Evolutionary conservation across 2,888 invertebrate genomes (phyloP).

Genomic region (Stenodera caucasica): DNA sequence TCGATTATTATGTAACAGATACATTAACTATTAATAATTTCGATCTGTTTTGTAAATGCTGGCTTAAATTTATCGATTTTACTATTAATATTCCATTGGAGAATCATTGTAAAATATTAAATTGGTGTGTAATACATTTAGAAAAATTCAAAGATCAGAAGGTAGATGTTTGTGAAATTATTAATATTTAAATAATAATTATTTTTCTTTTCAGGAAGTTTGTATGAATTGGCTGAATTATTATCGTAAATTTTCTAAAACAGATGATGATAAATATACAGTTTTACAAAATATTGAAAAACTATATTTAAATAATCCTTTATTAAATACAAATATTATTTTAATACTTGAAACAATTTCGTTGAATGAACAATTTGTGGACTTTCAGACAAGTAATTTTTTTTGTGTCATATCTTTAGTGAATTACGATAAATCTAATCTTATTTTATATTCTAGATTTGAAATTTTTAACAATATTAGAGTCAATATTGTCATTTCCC

Average conservation of each 20-base stretch:
- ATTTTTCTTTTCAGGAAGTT: slow-evolving; percentile 27
- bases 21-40: slow-evolving; percentile 1
- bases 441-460: slow-evolving; percentile 24
- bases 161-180: slow-evolving; percentile 14
- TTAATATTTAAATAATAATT: slow-evolving; percentile 5
- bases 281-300: slow-evolving; percentile 35
- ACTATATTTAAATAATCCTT: slow-evolving; percentile 37
- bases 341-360: slow-evolving; percentile 28
- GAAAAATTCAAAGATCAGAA: slow-evolving; percentile 32
- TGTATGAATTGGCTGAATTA: slow-evolving; percentile 32
- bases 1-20: slow-evolving; percentile 12
- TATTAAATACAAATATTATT: slow-evolving; percentile 33
- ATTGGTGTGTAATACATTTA: slow-evolving; percentile 38
- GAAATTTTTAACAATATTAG: slow-evolving; percentile 31
- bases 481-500: slow-evolving; percentile 28
- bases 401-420: slow-evolving; percentile 28
- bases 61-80: slow-evolving; percentile 10
- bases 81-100: background rate
- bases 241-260: slow-evolving; percentile 24
- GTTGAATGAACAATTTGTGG: slow-evolving; percentile 11
- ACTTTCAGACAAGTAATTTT: background rate
- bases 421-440: slow-evolving; percentile 20
- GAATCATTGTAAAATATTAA: slow-evolving; percentile 16
- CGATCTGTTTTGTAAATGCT: slow-evolving; percentile 11
- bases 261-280: slow-evolving; percentile 30